Conservation (phyloP, 2,888 invertebrate species). For the Carterocephalus palaemon region DNA sequence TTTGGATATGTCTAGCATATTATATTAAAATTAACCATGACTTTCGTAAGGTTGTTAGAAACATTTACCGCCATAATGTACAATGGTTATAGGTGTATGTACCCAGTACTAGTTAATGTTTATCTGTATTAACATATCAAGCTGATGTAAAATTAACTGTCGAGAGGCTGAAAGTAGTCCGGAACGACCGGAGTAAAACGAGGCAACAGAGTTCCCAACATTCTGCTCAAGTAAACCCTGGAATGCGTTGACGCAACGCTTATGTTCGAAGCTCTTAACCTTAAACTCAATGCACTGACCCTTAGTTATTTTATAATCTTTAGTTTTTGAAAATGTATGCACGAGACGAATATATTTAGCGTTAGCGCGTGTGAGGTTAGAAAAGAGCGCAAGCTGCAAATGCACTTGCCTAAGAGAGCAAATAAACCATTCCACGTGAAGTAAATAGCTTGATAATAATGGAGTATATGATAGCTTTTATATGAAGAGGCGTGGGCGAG, state of each 20-base stretch:
- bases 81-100: conserved; percentile 68
- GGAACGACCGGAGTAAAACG: conserved; percentile 49
- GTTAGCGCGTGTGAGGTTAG: conserved; percentile 46
- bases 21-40: conserved; percentile 54
- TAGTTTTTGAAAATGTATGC: conserved; percentile 63
- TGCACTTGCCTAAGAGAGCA: conserved; percentile 43
- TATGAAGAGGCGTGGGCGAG: conserved; percentile 39
- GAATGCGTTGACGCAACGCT: conserved; percentile 46
- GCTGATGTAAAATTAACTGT: conserved; percentile 62
- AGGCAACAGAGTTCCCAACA: conserved; percentile 32
- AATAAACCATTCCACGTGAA: conserved; percentile 28
- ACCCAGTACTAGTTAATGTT: conserved; percentile 65
- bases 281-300: conserved; percentile 48
- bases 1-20: conserved; percentile 68
- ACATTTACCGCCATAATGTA: conserved; percentile 66
- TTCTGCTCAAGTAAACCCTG: conserved; percentile 51
- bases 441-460: conserved; percentile 32
- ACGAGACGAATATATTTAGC: conserved; percentile 55
- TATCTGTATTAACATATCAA: conserved; percentile 76
- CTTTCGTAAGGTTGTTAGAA: conserved; percentile 65
- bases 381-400: conserved; percentile 32
- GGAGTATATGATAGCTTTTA: conserved; percentile 69
- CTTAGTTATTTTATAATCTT: conserved; percentile 67
- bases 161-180: conserved; percentile 63
- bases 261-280: conserved; percentile 48